phyloP scores from a whole-genome alignment of 2,888 invertebrate species.

The Ectobius pallidus region DNA sequence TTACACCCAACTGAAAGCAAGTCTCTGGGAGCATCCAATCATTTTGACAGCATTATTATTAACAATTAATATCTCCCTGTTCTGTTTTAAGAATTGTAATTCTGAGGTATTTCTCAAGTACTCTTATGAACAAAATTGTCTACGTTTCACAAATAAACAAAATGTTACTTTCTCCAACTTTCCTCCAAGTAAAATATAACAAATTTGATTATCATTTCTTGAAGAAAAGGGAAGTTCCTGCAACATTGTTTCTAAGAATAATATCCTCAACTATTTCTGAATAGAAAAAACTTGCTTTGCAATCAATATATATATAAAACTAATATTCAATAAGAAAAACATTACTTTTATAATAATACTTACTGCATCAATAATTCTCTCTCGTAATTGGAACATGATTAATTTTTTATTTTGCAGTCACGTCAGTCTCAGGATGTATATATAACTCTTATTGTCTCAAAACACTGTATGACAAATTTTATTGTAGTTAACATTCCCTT shows the following conservation, averaged over 20 bases:
- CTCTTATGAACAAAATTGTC: too few species aligned
- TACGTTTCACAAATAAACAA: too few species aligned
- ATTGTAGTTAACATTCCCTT: constrained; percentile 8
- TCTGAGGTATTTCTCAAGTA: constrained; percentile 32
- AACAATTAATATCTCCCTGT: neutral
- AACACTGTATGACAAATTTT: constrained; percentile 14
- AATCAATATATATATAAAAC: constrained; percentile 23
- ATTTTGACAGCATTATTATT: neutral
- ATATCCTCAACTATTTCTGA: constrained; percentile 3
- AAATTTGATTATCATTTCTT: neutral
- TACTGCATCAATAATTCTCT: constrained; percentile 16
- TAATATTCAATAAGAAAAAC: neutral
- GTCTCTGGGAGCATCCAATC: neutral
- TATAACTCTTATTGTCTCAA: constrained; percentile 27
- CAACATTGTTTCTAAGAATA: neutral
- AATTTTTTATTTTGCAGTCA: constrained; percentile 23
- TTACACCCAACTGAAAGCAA: constrained; percentile 21
- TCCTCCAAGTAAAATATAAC: neutral
- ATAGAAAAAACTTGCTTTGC: constrained; percentile 18
- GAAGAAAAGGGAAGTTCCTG: neutral
- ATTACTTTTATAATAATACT: constrained; percentile 27
- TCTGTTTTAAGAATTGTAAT: neutral
- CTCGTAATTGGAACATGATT: constrained; percentile 11
- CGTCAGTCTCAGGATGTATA: constrained; percentile 24
- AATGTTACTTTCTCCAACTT: too few species aligned